Percentiles rank a stretch among this genome's conserved stretches.
Evolutionary conservation across 2,113 vertebrate species (phyloP).

Genomic region (Oxygymnocypris stewartii): DNA sequence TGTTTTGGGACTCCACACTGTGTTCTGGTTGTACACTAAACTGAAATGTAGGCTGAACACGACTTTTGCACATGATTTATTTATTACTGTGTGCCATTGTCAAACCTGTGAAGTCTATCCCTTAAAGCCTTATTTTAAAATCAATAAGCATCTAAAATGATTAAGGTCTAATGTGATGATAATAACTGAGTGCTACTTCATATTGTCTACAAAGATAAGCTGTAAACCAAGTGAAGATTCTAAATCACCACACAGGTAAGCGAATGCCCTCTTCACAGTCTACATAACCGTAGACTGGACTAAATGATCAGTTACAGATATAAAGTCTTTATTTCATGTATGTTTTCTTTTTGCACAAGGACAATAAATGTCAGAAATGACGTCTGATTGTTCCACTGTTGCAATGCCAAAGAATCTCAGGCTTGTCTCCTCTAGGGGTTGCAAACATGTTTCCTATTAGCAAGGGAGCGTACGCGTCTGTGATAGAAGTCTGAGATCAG

Average conservation of each 20-base stretch:
- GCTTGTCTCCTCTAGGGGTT: slow-evolving; percentile 40
- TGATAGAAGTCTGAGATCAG: slow-evolving; percentile 55
- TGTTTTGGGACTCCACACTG: not conserved
- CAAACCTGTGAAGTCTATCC: not conserved
- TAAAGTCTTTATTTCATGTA: slow-evolving; percentile 44
- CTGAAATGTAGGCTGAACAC: no score
- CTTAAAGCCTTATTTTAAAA: not conserved
- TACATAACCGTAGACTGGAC: slow-evolving; percentile 40
- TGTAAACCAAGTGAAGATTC: not conserved
- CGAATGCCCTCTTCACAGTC: not conserved
- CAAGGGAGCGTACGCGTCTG: slow-evolving; percentile 52
- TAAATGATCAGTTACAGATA: slow-evolving; percentile 50
- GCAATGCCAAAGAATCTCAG: slow-evolving; percentile 45
- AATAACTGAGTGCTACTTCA: not conserved
- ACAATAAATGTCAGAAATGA: slow-evolving; percentile 41
- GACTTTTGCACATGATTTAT: no score
- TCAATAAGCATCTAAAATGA: not conserved
- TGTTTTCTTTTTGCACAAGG: slow-evolving; percentile 45
- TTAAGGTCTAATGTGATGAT: not conserved
- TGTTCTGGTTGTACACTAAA: not conserved
- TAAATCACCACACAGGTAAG: not conserved
- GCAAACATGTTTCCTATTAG: slow-evolving; percentile 50
- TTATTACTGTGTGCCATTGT: not conserved
- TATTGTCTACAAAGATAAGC: not conserved
- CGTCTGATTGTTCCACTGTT: slow-evolving; percentile 44